Conservation (phyloP, 2,797 vertebrate genomes). For the Varecia variegata region DNA sequence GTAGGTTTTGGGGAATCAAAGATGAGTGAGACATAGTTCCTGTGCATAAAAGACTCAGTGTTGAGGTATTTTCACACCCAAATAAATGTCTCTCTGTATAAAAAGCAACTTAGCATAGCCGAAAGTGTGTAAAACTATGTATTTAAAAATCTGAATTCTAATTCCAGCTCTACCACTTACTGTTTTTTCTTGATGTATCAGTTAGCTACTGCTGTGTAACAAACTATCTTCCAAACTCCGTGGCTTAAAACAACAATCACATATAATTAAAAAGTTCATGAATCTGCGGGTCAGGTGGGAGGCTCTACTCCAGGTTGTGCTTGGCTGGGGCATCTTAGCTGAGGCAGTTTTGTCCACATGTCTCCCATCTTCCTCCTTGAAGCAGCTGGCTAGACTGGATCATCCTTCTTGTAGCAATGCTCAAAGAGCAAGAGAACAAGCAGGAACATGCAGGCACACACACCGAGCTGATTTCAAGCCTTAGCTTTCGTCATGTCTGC, state of each 20-base stretch:
- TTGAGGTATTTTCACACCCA: neutral
- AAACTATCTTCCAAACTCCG: neutral
- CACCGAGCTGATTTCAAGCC: neutral
- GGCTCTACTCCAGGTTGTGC: neutral
- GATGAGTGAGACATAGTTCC: neutral
- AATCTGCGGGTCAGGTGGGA: neutral
- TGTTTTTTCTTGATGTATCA: neutral
- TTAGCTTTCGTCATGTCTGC: neutral
- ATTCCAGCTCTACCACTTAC: neutral
- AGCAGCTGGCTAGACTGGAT: neutral
- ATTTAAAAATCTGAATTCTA: neutral
- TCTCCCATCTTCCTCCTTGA: neutral
- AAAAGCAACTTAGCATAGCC: neutral
- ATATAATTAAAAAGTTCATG: neutral
- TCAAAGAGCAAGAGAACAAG: neutral
- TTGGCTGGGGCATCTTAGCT: neutral
- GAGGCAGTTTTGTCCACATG: neutral
- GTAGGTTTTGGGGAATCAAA: neutral
- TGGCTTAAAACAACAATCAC: neutral
- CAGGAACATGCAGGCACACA: neutral
- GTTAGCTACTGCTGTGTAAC: constrained; percentile 18
- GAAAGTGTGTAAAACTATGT: neutral
- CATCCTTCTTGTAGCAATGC: neutral
- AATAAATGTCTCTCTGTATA: neutral
- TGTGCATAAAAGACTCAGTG: neutral